A percentile compares a stretch with the other conserved stretches of the same genome.
Evolutionary conservation across 2,113 vertebrate genomes (phyloP).

Genomic region (Catharus fuscescens): DNA sequence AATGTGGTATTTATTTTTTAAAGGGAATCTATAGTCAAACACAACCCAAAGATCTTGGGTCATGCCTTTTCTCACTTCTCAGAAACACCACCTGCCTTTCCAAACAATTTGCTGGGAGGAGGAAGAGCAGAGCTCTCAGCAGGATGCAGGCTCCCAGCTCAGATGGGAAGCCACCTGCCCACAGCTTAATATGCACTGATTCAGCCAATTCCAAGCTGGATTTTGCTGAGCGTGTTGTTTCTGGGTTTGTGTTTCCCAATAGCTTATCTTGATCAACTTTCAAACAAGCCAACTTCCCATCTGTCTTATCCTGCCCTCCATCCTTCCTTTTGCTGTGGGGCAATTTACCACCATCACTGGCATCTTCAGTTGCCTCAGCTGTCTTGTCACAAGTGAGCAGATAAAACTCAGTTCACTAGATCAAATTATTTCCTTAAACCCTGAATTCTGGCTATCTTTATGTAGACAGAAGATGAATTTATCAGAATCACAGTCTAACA

Average conservation of each 20-base stretch:
- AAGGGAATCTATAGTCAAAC: neutral
- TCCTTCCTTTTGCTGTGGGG: neutral
- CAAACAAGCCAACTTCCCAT: neutral
- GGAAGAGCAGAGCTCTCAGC: neutral
- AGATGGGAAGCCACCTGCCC: neutral
- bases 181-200: neutral
- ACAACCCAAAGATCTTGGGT: neutral
- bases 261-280: slow-evolving; percentile 1
- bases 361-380: neutral
- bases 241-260: neutral
- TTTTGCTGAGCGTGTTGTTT: neutral
- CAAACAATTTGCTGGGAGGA: neutral
- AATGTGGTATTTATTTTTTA: neutral
- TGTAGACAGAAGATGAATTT: neutral
- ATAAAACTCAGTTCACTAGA: neutral
- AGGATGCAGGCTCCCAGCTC: neutral
- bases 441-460: neutral
- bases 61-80: neutral
- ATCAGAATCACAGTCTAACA: neutral
- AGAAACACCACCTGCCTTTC: neutral
- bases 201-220: neutral
- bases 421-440: neutral
- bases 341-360: neutral
- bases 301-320: neutral
- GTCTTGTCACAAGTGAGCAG: neutral